Percentiles rank a stretch among this genome's conserved stretches.
phyloP scores from a whole-genome alignment of 2,797 vertebrate genomes.

The Danio kyathit region DNA sequence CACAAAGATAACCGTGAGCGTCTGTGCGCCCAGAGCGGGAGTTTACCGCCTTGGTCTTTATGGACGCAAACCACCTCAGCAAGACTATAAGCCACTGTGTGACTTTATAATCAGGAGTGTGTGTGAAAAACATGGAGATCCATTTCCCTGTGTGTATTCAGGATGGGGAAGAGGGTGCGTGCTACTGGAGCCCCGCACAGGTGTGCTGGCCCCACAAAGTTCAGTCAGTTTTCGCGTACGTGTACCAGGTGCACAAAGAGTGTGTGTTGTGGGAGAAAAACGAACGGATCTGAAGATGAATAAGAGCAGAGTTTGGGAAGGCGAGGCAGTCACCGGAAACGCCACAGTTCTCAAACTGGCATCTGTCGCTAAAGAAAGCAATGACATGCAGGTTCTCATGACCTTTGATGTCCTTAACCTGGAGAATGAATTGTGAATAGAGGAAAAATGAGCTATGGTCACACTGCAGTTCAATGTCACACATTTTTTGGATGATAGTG shows the following conservation, averaged over 20 bases:
- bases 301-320: slow-evolving; percentile 82
- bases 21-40: slow-evolving; percentile 72
- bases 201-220: slow-evolving; percentile 74
- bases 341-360: slow-evolving; percentile 75
- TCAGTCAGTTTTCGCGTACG: slow-evolving; percentile 82
- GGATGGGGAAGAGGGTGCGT: slow-evolving; percentile 82
- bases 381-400: slow-evolving; percentile 80
- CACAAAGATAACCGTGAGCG: slow-evolving; percentile 80
- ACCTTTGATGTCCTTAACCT: slow-evolving; percentile 75
- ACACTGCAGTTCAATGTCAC: not conserved
- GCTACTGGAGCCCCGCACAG: slow-evolving; percentile 81
- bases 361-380: slow-evolving; percentile 65
- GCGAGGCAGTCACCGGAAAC: slow-evolving; percentile 71
- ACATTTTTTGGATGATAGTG: not conserved
- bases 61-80: slow-evolving; percentile 63
- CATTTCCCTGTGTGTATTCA: slow-evolving; percentile 80
- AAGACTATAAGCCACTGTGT: slow-evolving; percentile 79
- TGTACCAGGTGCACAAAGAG: slow-evolving; percentile 75
- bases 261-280: slow-evolving; percentile 75
- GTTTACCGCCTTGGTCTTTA: slow-evolving; percentile 80
- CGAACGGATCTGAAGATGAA: slow-evolving; percentile 75
- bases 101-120: slow-evolving; percentile 80
- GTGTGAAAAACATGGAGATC: slow-evolving; percentile 67
- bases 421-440: slow-evolving; percentile 63
- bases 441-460: not conserved